phyloP scores from a whole-genome alignment of 1,140 invertebrate genomes.

The Trinorchestia longiramus region DNA sequence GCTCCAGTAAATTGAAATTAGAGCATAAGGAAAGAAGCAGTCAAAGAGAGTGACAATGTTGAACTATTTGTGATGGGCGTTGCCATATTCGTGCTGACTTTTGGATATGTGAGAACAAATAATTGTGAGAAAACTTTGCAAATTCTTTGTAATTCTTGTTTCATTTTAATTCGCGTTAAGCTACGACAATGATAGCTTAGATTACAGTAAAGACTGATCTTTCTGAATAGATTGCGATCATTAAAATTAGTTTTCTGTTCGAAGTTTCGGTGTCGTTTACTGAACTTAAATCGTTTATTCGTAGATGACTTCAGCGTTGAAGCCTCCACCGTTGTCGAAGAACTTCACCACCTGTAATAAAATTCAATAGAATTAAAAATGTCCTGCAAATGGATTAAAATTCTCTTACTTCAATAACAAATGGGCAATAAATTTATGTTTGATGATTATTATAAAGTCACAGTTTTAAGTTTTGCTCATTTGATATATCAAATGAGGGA shows the following conservation, averaged over 20 bases:
- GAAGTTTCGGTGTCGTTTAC: neutral
- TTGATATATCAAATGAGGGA: no score
- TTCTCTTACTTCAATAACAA: neutral
- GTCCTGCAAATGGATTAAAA: neutral
- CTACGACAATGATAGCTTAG: no score
- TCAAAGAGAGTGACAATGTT: no score
- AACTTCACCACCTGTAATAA: slow-evolving; percentile 55
- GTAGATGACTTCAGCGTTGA: slow-evolving; percentile 57
- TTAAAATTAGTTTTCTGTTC: neutral
- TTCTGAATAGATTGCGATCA: neutral
- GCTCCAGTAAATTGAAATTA: neutral
- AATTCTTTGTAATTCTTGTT: no score
- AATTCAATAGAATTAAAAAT: neutral
- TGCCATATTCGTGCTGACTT: no score
- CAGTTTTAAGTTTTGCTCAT: no score
- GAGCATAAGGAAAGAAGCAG: no score
- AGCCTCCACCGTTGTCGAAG: slow-evolving; percentile 56
- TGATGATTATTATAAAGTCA: no score
- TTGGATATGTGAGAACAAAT: no score
- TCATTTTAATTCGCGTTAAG: no score
- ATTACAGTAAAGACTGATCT: neutral
- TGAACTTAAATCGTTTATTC: neutral
- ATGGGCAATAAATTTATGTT: neutral
- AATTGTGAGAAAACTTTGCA: no score
- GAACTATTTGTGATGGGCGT: no score